These are phyloP conservation scores for Nowickia ferox DNA, from an alignment of 2,888 invertebrate genomes.

Conservation along the genomic window DNA sequence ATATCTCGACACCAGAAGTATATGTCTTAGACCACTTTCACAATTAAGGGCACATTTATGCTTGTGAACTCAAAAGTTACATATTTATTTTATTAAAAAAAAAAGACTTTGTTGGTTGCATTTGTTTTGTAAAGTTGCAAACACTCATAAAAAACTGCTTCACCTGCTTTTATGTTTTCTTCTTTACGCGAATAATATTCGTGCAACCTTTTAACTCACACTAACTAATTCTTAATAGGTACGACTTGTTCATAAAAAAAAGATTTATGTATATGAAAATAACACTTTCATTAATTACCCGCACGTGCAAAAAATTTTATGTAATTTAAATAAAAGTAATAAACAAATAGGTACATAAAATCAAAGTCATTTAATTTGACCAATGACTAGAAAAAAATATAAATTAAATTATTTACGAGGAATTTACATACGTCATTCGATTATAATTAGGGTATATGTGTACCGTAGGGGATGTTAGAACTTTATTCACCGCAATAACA, in stretches of 20 bases:
- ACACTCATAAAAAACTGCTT: not conserved
- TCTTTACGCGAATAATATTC: not conserved
- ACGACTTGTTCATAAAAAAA: slow-evolving; percentile 22
- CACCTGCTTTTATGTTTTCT: not conserved
- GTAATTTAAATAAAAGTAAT: not conserved
- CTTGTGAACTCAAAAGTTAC: no score
- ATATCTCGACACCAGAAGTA: no score
- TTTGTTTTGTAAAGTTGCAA: no score
- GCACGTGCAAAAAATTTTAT: slow-evolving; percentile 25
- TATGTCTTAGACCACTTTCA: no score
- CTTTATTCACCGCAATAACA: no score
- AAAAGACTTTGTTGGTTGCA: no score
- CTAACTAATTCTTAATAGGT: not conserved
- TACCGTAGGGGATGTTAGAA: not conserved
- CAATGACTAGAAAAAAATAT: not conserved
- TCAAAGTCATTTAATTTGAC: not conserved
- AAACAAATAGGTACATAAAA: not conserved
- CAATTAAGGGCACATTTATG: no score
- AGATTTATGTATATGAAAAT: slow-evolving; percentile 34
- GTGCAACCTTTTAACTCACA: not conserved
- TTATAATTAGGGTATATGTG: not conserved
- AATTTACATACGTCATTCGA: slow-evolving; percentile 9
- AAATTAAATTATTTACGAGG: not conserved
- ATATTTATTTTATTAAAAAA: no score
- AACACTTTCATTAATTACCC: slow-evolving; percentile 44